These are phyloP conservation scores for Drosophila orena DNA, from an alignment of 1,140 invertebrate genomes.

Conservation along the genomic window DNA sequence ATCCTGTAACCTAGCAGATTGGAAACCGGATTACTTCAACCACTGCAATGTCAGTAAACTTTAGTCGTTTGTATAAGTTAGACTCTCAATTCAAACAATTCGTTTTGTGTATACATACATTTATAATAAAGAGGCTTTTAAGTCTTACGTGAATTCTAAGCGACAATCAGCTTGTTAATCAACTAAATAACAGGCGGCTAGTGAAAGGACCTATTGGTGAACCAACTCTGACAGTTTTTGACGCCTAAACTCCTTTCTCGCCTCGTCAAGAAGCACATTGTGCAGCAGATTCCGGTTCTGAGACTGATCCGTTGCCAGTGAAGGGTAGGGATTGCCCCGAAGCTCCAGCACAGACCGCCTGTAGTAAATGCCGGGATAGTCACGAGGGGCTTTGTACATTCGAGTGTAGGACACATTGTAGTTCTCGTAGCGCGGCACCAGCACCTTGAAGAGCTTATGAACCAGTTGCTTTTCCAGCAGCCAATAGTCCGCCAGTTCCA, in stretches of 20 bases:
- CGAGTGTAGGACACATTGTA: slow-evolving; percentile 90
- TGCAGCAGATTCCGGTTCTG: slow-evolving; percentile 89
- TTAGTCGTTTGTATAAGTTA: slow-evolving; percentile 5
- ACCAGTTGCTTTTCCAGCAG: slow-evolving; percentile 94
- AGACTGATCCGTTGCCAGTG: slow-evolving; percentile 86
- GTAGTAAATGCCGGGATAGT: slow-evolving; percentile 86
- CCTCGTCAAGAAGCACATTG: slow-evolving; percentile 90
- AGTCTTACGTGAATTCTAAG: slow-evolving; percentile 17
- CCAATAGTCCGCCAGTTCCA: slow-evolving; percentile 96
- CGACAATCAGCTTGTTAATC: not conserved
- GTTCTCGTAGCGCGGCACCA: slow-evolving; percentile 92
- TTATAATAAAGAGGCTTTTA: slow-evolving; percentile 29
- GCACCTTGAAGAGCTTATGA: slow-evolving; percentile 97
- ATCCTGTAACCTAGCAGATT: slow-evolving; percentile 54
- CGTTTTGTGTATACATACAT: slow-evolving; percentile 12
- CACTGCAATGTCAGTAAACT: slow-evolving; percentile 75
- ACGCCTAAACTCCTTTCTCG: slow-evolving; percentile 88
- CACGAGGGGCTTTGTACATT: slow-evolving; percentile 89
- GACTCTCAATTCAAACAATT: not conserved
- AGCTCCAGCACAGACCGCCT: slow-evolving; percentile 91
- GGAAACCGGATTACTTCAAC: slow-evolving; percentile 70
- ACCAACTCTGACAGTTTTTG: slow-evolving; percentile 67
- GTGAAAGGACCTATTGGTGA: slow-evolving; percentile 28
- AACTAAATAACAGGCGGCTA: not conserved
- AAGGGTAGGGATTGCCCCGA: slow-evolving; percentile 90